Percentiles rank a stretch among this genome's conserved stretches.
phyloP scores from a whole-genome alignment of 2,113 vertebrate species.

The Equus quagga region DNA sequence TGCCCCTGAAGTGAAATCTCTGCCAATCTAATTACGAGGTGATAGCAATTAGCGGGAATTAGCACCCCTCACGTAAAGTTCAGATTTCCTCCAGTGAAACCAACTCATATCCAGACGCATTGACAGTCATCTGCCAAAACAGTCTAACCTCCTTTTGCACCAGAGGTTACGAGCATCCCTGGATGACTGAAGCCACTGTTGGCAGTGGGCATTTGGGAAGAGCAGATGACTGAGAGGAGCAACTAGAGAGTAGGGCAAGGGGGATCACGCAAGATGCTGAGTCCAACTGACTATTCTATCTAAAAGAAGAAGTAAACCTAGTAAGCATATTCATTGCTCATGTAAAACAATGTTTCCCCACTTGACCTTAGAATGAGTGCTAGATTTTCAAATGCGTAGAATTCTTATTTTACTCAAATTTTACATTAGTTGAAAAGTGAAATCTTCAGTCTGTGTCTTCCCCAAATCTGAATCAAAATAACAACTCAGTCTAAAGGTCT shows the following conservation, averaged over 20 bases:
- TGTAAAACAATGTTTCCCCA: background rate
- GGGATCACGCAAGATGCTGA: background rate
- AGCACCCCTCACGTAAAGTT: slow-evolving; percentile 29
- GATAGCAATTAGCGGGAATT: slow-evolving; percentile 57
- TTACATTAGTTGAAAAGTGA: background rate
- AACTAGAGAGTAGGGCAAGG: background rate
- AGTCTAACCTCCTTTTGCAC: background rate
- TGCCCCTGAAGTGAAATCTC: background rate
- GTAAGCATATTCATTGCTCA: background rate
- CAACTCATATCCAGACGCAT: background rate
- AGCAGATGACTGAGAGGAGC: background rate
- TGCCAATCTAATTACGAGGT: slow-evolving; percentile 59
- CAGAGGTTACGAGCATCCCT: background rate
- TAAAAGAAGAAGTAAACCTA: background rate
- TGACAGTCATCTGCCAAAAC: background rate
- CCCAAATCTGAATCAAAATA: background rate
- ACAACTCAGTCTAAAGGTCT: background rate
- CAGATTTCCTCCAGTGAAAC: slow-evolving; percentile 48
- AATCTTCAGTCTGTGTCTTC: background rate
- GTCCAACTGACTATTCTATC: background rate
- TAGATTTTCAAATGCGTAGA: background rate
- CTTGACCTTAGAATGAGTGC: background rate
- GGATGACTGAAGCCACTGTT: background rate
- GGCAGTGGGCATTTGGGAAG: background rate
- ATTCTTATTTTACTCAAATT: background rate